phyloP scores from a whole-genome alignment of 2,888 invertebrate genomes.

The Tillus elongatus region DNA sequence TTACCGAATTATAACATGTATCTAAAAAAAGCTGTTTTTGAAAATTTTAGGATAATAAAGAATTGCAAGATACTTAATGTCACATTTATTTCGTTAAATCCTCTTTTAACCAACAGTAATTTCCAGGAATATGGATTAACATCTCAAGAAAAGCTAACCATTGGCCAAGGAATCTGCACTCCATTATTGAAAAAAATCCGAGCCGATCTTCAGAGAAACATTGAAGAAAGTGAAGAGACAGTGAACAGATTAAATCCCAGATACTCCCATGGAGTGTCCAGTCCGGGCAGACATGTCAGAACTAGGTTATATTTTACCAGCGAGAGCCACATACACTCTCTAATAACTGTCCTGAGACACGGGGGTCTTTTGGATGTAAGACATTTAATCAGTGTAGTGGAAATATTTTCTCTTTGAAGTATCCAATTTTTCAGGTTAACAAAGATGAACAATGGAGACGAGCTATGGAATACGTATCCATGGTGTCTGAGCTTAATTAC shows the following conservation, averaged over 20 bases:
- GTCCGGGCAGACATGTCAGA: constrained; percentile 94
- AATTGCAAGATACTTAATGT: no score
- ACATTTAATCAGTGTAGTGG: constrained; percentile 17
- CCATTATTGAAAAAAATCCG: constrained; percentile 91
- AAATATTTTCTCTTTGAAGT: background rate
- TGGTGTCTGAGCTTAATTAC: constrained; percentile 97
- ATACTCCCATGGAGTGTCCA: constrained; percentile 96
- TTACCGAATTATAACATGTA: no score
- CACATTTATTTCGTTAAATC: no score
- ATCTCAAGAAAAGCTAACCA: constrained; percentile 88
- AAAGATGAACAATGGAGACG: constrained; percentile 97
- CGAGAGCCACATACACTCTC: constrained; percentile 97
- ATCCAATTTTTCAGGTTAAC: constrained; percentile 45
- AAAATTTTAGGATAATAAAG: no score
- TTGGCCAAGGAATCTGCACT: constrained; percentile 95
- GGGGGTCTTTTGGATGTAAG: constrained; percentile 82
- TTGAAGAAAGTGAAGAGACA: constrained; percentile 86
- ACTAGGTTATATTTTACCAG: constrained; percentile 99
- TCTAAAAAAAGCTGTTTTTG: no score
- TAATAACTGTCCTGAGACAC: constrained; percentile 88
- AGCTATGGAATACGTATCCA: constrained; percentile 96
- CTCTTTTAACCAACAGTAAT: no score
- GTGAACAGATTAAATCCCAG: constrained; percentile 93
- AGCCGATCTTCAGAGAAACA: constrained; percentile 88
- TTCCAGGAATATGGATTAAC: constrained; percentile 90